These are phyloP conservation scores for Cotesia congregata DNA, from an alignment of 2,888 invertebrate species.

Conservation along the genomic window DNA sequence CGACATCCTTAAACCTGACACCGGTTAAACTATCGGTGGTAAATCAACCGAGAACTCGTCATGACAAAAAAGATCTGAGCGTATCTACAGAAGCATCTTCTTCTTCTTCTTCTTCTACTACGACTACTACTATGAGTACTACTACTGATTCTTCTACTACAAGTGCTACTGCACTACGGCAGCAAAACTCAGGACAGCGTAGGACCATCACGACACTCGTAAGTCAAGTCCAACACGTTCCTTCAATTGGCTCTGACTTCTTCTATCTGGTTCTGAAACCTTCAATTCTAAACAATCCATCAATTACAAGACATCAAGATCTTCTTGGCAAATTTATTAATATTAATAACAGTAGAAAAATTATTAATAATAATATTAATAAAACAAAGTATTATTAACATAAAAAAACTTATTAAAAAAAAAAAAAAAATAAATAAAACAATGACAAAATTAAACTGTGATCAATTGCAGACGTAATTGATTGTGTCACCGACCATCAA, in stretches of 20 bases:
- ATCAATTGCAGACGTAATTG: conserved; percentile 24
- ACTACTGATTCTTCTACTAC: neutral
- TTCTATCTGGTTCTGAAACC: conserved; percentile 33
- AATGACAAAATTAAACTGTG: conserved; percentile 18
- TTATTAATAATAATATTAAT: conserved; percentile 2
- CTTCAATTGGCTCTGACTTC: conserved; percentile 35
- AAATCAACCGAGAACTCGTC: conserved; percentile 26
- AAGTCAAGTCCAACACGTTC: conserved; percentile 43
- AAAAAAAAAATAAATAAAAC: neutral
- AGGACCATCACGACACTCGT: conserved; percentile 47
- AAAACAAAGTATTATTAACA: conserved; percentile 2
- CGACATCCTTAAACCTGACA: conserved; percentile 17
- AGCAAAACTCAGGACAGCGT: conserved; percentile 29
- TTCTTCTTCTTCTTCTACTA: conserved; percentile 36
- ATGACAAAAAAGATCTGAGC: conserved; percentile 25
- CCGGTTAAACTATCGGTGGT: conserved; percentile 20
- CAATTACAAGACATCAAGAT: conserved; percentile 31
- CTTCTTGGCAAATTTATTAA: conserved; percentile 18
- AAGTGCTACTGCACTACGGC: conserved; percentile 25
- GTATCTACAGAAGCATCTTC: neutral
- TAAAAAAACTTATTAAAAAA: conserved; percentile 7
- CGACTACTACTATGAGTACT: neutral
- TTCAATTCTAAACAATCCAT: conserved; percentile 1
- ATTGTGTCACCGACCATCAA: conserved; percentile 13
- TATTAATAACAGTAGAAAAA: conserved; percentile 6